Percentiles rank a stretch among this genome's conserved stretches.
phyloP scores from a whole-genome alignment of 2,113 vertebrate species.

The Myiagra hebetior region DNA sequence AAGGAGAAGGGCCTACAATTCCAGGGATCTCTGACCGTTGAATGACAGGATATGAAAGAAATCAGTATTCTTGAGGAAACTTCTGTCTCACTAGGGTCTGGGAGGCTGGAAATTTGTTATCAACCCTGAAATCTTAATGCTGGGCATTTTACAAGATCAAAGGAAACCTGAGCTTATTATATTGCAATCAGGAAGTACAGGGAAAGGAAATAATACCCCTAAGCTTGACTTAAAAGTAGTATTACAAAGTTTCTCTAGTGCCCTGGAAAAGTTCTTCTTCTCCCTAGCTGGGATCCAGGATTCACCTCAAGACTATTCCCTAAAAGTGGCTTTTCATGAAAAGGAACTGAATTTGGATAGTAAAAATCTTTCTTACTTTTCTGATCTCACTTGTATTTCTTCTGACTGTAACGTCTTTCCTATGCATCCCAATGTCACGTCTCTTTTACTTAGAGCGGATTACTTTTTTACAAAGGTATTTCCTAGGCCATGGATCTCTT shows the following conservation, averaged over 20 bases:
- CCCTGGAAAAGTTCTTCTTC: neutral
- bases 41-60: neutral
- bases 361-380: neutral
- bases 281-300: neutral
- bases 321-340: neutral
- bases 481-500: neutral
- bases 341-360: neutral
- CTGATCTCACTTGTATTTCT: neutral
- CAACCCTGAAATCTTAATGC: neutral
- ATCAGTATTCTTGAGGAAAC: neutral
- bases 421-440: neutral
- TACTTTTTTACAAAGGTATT: neutral
- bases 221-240: neutral
- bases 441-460: neutral
- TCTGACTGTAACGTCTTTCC: neutral
- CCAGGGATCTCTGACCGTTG: neutral
- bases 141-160: neutral
- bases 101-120: neutral
- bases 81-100: neutral
- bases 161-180: neutral
- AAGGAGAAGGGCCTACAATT: neutral
- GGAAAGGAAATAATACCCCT: neutral
- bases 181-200: neutral
- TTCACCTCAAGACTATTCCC: neutral
- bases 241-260: neutral